These are phyloP conservation scores for Musca domestica DNA, from an alignment of 1,140 invertebrate genomes.

Conservation along the genomic window DNA sequence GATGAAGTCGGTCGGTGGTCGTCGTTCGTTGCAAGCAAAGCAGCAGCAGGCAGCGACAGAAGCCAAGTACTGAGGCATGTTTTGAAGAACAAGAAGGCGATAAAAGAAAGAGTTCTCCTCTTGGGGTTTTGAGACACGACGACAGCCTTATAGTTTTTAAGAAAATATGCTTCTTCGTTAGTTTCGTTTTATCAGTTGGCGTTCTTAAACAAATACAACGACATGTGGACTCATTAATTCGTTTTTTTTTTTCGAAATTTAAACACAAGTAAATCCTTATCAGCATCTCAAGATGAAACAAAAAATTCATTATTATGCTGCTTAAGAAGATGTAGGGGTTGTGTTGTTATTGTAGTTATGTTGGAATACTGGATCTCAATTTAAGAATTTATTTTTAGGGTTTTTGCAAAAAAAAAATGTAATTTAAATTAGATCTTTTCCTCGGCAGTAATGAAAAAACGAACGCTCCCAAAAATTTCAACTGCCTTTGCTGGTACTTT, in stretches of 20 bases:
- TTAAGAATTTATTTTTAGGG: background rate
- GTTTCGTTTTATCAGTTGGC: constrained; percentile 16
- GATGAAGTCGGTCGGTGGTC: too few relatives aligned
- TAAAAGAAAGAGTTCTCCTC: constrained; percentile 16
- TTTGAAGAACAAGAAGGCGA: constrained; percentile 1
- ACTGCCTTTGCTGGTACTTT: background rate
- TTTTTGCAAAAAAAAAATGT: background rate
- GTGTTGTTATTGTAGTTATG: too few relatives aligned
- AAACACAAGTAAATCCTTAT: constrained; percentile 13
- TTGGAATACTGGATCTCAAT: background rate
- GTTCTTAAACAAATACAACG: constrained; percentile 19
- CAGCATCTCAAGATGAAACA: constrained; percentile 6
- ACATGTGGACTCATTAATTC: constrained; percentile 22
- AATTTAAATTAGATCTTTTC: background rate
- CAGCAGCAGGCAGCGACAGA: too few relatives aligned
- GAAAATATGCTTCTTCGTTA: background rate
- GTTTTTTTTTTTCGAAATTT: constrained; percentile 5
- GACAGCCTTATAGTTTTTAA: constrained; percentile 18
- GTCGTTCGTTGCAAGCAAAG: too few relatives aligned
- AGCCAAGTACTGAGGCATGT: background rate
- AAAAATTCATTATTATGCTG: too few relatives aligned
- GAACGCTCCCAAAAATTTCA: background rate
- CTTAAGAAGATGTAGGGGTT: too few relatives aligned
- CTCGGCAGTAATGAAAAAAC: background rate
- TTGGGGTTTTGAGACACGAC: background rate